Evolutionary conservation across 1,140 invertebrate genomes (phyloP), one percentile per base, ranked within the genome.

Genomic region (Anadara kagoshimensis): DNA sequence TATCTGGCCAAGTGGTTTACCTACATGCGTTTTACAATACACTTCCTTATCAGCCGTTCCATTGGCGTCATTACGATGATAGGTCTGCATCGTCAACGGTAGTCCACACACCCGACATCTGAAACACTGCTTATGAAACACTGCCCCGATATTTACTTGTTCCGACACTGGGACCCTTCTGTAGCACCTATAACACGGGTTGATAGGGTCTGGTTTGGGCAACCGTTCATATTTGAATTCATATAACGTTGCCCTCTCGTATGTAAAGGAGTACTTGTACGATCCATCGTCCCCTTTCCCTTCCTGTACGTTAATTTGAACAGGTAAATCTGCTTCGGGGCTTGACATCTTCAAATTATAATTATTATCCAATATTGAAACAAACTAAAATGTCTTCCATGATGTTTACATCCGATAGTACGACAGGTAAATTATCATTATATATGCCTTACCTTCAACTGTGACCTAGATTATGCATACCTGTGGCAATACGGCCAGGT

Each of bases 81-180:
- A 88, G 4, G 87, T 88, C 75, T 87, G 84, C 67, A 84, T 81
- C 2, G 85, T 86, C 43, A 89, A 78, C 10, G 85, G 86, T 12
- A 89, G 61, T 16, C 85, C 82, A 68, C 86, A 87, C 11, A 84
- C 79, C 22, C 78, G 65, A 76, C 86, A 87, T 45, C 83, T 75
- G 69, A 87, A 87, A 70, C 86, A 87, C 18, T 81, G 78, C 36
- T 76, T 82, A 62, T 87, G 87, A 71, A 79, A 88, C 24, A 80
- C 59, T 24, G 84, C 79, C 20, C 83, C 85, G n/a, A 86, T 76
- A 20, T 85, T 79, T 0, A 85, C 57, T 70, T 88, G 85, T 47
- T 89, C 85, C 16, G 83, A 80, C 43, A 82, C 80, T 5, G 80
- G 79, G 10, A 84, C 83, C 49, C 84, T 76, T 11, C 79, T 76